These are phyloP conservation scores for Progne subis DNA, from an alignment of 2,113 vertebrate species.

Conservation along the genomic window DNA sequence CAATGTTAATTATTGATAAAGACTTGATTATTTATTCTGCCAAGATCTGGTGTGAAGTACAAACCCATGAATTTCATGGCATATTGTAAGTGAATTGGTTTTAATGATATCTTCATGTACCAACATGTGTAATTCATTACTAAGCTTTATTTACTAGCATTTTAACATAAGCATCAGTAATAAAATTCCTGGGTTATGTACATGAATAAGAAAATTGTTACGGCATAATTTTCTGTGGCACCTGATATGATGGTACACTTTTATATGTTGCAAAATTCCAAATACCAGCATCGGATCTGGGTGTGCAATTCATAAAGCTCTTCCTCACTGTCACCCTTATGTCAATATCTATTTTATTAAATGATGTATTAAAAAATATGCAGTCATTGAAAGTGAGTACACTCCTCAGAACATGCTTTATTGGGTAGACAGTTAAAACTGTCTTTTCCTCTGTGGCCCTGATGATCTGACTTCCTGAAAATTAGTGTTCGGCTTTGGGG, in stretches of 20 bases:
- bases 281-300: neutral
- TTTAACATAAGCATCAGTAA: neutral
- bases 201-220: neutral
- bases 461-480: neutral
- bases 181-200: neutral
- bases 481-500: neutral
- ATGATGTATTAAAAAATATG: neutral
- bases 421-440: neutral
- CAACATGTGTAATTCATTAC: conserved; percentile 17
- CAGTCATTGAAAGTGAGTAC: neutral
- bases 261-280: neutral
- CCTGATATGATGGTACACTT: neutral
- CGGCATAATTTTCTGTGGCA: neutral
- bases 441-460: neutral
- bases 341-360: neutral
- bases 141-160: neutral
- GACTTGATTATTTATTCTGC: conserved; percentile 12
- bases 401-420: neutral
- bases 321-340: neutral
- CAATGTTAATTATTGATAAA: conserved; percentile 6
- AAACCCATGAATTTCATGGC: neutral
- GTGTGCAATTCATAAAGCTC: neutral
- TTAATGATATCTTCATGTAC: neutral
- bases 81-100: neutral
- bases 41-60: neutral